Evolutionary conservation across 2,888 invertebrate species (phyloP).

Genomic region (Syritta pipiens): DNA sequence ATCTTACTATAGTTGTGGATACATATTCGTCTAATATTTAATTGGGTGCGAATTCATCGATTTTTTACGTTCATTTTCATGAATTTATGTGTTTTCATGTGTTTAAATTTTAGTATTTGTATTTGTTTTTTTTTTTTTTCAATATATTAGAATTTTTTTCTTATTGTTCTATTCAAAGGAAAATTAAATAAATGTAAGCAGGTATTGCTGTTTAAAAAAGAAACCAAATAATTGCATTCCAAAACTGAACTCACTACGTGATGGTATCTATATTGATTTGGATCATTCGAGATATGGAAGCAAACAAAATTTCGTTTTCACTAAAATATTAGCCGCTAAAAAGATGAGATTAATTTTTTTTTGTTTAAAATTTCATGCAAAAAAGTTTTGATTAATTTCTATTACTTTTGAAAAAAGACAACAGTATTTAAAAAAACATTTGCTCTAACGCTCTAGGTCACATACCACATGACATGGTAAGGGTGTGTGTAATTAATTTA

Average conservation of each 20-base stretch:
- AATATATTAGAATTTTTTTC: neutral
- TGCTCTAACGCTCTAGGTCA: slow-evolving; percentile 36
- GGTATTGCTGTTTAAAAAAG: slow-evolving; percentile 43
- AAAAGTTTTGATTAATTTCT: neutral
- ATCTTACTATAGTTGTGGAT: no score
- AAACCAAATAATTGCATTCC: slow-evolving; percentile 58
- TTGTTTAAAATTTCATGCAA: no score
- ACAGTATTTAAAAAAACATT: slow-evolving; percentile 11
- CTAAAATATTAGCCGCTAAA: slow-evolving; percentile 8
- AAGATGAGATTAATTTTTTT: no score
- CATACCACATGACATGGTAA: slow-evolving; percentile 7
- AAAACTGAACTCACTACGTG: slow-evolving; percentile 42
- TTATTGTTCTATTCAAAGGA: slow-evolving; percentile 3
- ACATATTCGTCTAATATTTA: no score
- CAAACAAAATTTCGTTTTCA: slow-evolving; percentile 22
- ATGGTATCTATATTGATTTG: neutral
- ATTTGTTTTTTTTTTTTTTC: slow-evolving; percentile 13
- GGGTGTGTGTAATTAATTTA: neutral
- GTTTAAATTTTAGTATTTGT: neutral
- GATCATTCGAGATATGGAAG: slow-evolving; percentile 37
- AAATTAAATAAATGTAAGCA: slow-evolving; percentile 41
- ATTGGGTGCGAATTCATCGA: slow-evolving; percentile 23
- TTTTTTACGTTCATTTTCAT: neutral
- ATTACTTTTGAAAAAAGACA: slow-evolving; percentile 4
- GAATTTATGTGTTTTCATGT: slow-evolving; percentile 7